phyloP scores from a whole-genome alignment of 2,888 invertebrate species.

The Orthonychiurus folsomi region DNA sequence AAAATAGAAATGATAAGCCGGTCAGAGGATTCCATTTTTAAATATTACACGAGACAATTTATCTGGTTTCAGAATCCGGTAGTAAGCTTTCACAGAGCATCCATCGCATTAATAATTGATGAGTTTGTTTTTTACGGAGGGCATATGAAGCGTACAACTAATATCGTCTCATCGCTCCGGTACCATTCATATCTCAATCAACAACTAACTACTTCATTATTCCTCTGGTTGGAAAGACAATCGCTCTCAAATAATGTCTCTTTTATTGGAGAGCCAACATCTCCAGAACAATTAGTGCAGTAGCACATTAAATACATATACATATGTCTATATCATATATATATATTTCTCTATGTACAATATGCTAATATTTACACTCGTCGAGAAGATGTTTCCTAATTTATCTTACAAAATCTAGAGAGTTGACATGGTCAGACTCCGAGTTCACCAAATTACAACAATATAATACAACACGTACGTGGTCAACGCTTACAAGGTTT shows the following conservation, averaged over 20 bases:
- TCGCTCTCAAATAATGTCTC: not conserved
- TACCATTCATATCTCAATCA: not conserved
- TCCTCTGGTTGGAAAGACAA: not conserved
- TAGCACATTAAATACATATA: not conserved
- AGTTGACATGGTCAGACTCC: not conserved
- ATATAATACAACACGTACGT: not conserved
- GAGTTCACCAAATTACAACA: not conserved
- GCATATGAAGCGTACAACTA: constrained; percentile 1
- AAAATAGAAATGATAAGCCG: constrained; percentile 5
- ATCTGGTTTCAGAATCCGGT: not conserved
- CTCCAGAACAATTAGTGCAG: not conserved
- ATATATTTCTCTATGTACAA: not conserved
- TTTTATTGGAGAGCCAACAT: not conserved
- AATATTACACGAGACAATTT: not conserved
- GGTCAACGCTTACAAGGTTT: not conserved
- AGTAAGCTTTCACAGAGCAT: not conserved
- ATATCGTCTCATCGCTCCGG: not conserved
- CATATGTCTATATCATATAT: not conserved
- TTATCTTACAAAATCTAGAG: not conserved
- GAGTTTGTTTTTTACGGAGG: not conserved
- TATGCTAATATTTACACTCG: not conserved
- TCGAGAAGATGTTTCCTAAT: not conserved
- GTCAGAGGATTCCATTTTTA: not conserved
- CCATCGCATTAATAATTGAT: not conserved
- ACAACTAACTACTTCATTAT: not conserved